Evolutionary conservation across 2,888 invertebrate genomes (phyloP).

Genomic region (Nasonovia ribisnigri): DNA sequence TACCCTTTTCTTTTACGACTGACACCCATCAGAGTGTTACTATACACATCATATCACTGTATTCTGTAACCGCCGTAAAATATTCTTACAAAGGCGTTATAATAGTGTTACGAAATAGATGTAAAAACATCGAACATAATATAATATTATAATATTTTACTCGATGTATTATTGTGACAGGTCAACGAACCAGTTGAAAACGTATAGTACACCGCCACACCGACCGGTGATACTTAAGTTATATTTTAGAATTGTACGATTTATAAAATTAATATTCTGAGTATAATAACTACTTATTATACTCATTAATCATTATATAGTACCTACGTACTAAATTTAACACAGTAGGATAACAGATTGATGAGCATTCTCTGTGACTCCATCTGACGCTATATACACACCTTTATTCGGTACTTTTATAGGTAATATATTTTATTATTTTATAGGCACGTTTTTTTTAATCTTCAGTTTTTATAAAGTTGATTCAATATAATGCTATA

Average conservation of each 20-base stretch:
- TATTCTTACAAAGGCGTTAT: background rate
- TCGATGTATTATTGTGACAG: background rate
- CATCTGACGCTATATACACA: background rate
- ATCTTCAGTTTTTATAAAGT: background rate
- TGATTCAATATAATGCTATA: background rate
- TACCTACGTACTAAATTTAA: background rate
- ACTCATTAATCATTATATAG: too few relatives aligned
- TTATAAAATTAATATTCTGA: background rate
- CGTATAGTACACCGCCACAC: background rate
- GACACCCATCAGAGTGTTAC: background rate
- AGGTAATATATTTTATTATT: too few relatives aligned
- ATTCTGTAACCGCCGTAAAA: background rate
- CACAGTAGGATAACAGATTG: background rate
- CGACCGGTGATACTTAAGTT: background rate
- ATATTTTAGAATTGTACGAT: background rate
- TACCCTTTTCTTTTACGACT: background rate
- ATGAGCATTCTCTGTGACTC: background rate
- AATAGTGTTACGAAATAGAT: background rate
- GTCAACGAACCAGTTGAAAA: background rate
- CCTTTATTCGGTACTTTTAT: too few relatives aligned
- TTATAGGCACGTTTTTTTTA: background rate
- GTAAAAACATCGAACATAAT: background rate
- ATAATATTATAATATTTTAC: background rate
- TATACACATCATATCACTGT: background rate
- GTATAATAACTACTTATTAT: too few relatives aligned